Percentiles rank a stretch among this genome's conserved stretches.
phyloP scores from a whole-genome alignment of 2,888 invertebrate species.

The Orchesella flavescens region DNA sequence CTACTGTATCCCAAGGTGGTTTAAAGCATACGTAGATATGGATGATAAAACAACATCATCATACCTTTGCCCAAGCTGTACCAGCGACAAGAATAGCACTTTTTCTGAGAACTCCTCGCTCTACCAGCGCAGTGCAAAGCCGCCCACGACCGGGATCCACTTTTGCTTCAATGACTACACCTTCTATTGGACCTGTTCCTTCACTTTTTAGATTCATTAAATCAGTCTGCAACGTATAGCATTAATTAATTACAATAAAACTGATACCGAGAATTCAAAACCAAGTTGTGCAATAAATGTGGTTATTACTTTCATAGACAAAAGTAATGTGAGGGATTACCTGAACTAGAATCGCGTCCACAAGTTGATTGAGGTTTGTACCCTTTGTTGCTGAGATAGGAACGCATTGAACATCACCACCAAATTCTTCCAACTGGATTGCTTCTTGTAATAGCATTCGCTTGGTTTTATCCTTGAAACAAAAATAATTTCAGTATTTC shows the following conservation, averaged over 20 bases:
- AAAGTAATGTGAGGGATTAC: conserved; percentile 72
- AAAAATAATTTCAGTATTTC: background rate
- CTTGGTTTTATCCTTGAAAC: conserved; percentile 81
- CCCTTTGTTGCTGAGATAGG: conserved; percentile 92
- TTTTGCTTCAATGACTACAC: conserved; percentile 90
- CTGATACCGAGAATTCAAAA: background rate
- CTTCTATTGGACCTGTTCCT: conserved; percentile 88
- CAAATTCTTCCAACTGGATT: conserved; percentile 87
- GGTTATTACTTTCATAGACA: background rate
- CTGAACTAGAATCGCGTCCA: conserved; percentile 84
- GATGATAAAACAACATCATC: conserved; percentile 2
- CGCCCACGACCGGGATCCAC: conserved; percentile 83
- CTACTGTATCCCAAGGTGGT: too few species aligned
- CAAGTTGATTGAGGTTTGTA: conserved; percentile 83
- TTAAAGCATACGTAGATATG: background rate
- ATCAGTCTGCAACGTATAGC: conserved; percentile 87
- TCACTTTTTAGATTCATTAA: conserved; percentile 90
- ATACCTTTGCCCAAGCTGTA: conserved; percentile 85
- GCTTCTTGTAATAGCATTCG: conserved; percentile 85
- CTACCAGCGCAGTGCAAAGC: conserved; percentile 87
- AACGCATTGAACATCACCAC: conserved; percentile 93
- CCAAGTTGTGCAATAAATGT: background rate
- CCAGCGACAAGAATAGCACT: conserved; percentile 89
- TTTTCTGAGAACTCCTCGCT: conserved; percentile 87
- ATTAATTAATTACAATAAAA: background rate